These are phyloP conservation scores for Propithecus deckenii DNA, from an alignment of 2,797 vertebrate species.

Conservation along the genomic window DNA sequence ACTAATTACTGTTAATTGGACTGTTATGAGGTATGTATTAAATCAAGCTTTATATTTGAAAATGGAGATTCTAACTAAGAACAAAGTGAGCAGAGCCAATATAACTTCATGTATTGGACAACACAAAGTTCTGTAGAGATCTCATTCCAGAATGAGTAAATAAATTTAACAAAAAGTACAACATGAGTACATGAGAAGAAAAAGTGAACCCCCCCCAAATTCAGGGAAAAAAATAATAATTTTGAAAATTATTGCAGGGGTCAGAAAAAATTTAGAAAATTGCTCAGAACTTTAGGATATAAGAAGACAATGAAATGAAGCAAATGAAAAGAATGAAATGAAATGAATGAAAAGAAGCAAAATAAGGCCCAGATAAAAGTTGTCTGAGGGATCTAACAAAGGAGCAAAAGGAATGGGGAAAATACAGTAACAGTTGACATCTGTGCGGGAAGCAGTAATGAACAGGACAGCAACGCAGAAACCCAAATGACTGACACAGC, in stretches of 20 bases:
- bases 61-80: background rate
- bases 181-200: background rate
- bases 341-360: background rate
- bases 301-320: background rate
- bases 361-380: background rate
- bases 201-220: background rate
- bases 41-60: background rate
- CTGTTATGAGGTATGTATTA: background rate
- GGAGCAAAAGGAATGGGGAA: background rate
- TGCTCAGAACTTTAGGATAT: background rate
- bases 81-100: background rate
- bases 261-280: background rate
- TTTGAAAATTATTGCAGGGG: background rate
- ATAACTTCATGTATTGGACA: background rate
- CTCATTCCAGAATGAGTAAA: background rate
- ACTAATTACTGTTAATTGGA: background rate
- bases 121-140: background rate
- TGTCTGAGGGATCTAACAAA: background rate
- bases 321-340: no score
- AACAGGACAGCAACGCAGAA: background rate
- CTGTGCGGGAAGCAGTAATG: accelerated
- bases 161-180: background rate
- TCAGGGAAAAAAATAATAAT: background rate
- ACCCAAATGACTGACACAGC: accelerated
- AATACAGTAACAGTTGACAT: background rate